These are phyloP conservation scores for Epizoanthus illoricatus DNA, from an alignment of 92 coral and sea anemone genomes.

Conservation along the genomic window DNA sequence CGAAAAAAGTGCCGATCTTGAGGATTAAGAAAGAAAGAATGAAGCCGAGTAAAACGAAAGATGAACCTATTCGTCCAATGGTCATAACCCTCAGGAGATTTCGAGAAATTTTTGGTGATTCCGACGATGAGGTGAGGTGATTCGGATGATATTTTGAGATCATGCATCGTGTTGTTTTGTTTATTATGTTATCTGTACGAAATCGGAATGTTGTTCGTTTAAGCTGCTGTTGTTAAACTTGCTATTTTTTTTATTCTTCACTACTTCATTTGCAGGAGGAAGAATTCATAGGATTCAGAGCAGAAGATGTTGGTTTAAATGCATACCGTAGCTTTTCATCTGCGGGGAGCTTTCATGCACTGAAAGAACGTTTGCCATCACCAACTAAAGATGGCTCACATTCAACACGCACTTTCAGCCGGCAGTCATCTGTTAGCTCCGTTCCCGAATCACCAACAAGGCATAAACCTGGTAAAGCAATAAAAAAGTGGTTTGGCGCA, in stretches of 20 bases:
- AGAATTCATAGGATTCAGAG: slow-evolving; percentile 90
- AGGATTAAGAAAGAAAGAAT: slow-evolving; percentile 51
- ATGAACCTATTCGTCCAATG: slow-evolving; percentile 58
- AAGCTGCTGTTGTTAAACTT: slow-evolving; percentile 12
- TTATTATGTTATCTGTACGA: slow-evolving; percentile 12
- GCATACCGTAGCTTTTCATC: slow-evolving; percentile 76
- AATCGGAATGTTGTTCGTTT: slow-evolving; percentile 15
- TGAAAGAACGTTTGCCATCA: slow-evolving; percentile 12
- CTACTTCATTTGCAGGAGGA: slow-evolving; percentile 61
- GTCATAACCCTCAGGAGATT: slow-evolving; percentile 77
- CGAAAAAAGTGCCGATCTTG: slow-evolving; percentile 50
- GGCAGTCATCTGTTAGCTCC: slow-evolving; percentile 31
- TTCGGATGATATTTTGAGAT: slow-evolving; percentile 5
- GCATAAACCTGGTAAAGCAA: slow-evolving; percentile 1
- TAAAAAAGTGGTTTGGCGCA: slow-evolving; percentile 34
- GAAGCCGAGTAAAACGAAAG: slow-evolving; percentile 30
- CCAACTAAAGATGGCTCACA: slow-evolving; percentile 53
- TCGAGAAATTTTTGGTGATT: slow-evolving; percentile 95
- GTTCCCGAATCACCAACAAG: slow-evolving; percentile 25
- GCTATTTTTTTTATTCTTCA: background rate
- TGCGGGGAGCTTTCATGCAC: slow-evolving; percentile 8
- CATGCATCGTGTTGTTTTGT: slow-evolving; percentile 68
- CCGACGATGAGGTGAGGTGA: slow-evolving; percentile 94
- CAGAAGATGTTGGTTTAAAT: slow-evolving; percentile 90
- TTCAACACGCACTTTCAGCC: slow-evolving; percentile 36